These are phyloP conservation scores for Exaiptasia diaphana DNA, from an alignment of 64 coral and sea anemone genomes.

Conservation along the genomic window DNA sequence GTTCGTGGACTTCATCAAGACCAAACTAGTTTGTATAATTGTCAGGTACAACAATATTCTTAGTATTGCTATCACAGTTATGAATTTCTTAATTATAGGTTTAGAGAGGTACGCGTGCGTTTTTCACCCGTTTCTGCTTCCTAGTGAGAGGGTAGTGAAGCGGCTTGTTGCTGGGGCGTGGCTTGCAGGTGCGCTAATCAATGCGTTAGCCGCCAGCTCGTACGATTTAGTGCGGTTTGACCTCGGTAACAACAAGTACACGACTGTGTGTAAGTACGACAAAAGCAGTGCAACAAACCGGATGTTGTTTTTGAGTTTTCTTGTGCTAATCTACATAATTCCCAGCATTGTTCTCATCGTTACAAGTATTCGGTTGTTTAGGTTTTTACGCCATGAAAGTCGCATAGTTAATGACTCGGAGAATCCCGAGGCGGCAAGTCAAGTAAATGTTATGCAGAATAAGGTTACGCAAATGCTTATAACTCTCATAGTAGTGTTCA, in stretches of 20 bases:
- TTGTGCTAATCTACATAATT: not conserved
- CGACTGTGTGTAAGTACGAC: not conserved
- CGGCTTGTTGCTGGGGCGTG: not conserved
- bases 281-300: too few species aligned
- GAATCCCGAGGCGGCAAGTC: too few species aligned
- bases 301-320: not conserved
- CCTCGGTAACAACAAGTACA: not conserved
- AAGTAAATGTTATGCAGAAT: too few species aligned
- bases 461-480: too few species aligned
- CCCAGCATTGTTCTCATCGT: not conserved
- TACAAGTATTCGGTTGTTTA: not conserved
- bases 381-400: not conserved
- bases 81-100: not conserved
- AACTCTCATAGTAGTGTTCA: too few species aligned
- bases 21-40: not conserved
- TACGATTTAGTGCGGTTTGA: not conserved
- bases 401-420: too few species aligned
- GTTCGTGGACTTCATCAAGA: too few species aligned
- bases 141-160: not conserved
- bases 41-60: not conserved
- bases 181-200: not conserved
- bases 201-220: not conserved
- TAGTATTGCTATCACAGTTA: not conserved
- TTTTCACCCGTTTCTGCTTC: not conserved
- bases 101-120: not conserved